Conservation (phyloP, 2,797 vertebrate genomes). For the Melanotaenia parkinsoni region DNA sequence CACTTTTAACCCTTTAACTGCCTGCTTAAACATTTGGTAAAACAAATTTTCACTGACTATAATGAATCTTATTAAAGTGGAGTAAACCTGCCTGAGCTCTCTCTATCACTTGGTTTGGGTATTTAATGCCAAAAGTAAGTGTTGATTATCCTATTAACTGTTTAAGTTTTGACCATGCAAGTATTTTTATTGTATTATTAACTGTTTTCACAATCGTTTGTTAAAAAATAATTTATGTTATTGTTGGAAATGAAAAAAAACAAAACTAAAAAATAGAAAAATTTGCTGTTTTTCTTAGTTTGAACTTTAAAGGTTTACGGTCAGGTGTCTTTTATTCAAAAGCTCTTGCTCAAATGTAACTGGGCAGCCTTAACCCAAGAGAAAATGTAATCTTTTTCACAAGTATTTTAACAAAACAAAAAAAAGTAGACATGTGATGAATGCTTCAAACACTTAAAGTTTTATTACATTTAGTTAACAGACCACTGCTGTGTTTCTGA, state of each 20-base stretch:
- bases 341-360: background rate
- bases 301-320: no score
- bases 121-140: background rate
- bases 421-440: background rate
- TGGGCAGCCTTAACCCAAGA: conserved; percentile 1
- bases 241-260: background rate
- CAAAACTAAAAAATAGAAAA: background rate
- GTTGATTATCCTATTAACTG: no score
- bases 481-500: conserved; percentile 53
- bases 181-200: background rate
- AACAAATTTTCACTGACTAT: background rate
- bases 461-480: conserved; percentile 8
- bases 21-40: background rate
- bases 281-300: no score
- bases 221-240: background rate
- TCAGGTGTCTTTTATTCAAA: background rate
- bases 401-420: background rate
- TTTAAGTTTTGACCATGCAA: background rate
- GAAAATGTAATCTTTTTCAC: background rate
- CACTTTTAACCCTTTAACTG: background rate
- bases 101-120: background rate
- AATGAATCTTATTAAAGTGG: background rate
- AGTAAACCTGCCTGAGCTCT: background rate
- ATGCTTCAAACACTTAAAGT: background rate
- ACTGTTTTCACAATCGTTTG: background rate